A percentile compares a stretch with the other conserved stretches of the same genome.
phyloP scores from a whole-genome alignment of 1,140 invertebrate genomes.

The Papilio machaon region DNA sequence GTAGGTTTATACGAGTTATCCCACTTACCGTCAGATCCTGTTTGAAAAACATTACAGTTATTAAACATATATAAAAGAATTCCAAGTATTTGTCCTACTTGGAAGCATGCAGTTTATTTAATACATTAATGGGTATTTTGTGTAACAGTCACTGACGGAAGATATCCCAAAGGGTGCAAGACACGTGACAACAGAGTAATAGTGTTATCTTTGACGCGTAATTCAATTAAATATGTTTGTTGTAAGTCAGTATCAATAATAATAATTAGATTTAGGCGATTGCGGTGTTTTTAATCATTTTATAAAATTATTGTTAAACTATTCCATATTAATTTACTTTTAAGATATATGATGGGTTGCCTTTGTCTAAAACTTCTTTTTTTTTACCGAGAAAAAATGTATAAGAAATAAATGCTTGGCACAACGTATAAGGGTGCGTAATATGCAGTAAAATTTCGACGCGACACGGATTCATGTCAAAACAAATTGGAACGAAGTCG shows the following conservation, averaged over 20 bases:
- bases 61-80: neutral
- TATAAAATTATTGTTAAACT: neutral
- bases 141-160: neutral
- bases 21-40: neutral
- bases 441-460: slow-evolving; percentile 27
- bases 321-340: neutral
- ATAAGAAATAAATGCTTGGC: neutral
- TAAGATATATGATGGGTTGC: neutral
- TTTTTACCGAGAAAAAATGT: neutral
- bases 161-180: slow-evolving; percentile 8
- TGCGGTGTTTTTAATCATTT: neutral
- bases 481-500: slow-evolving; percentile 15
- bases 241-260: neutral
- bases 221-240: neutral
- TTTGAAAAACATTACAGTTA: neutral
- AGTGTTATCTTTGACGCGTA: neutral
- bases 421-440: slow-evolving; percentile 14
- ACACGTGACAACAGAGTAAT: neutral
- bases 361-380: neutral
- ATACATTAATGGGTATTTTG: slow-evolving; percentile 8
- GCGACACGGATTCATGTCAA: slow-evolving; percentile 22
- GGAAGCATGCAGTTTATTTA: neutral
- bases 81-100: neutral
- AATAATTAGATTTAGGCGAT: neutral
- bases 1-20: no score